phyloP scores from a whole-genome alignment of 2,888 invertebrate genomes.

The Nephrotoma flavescens region DNA sequence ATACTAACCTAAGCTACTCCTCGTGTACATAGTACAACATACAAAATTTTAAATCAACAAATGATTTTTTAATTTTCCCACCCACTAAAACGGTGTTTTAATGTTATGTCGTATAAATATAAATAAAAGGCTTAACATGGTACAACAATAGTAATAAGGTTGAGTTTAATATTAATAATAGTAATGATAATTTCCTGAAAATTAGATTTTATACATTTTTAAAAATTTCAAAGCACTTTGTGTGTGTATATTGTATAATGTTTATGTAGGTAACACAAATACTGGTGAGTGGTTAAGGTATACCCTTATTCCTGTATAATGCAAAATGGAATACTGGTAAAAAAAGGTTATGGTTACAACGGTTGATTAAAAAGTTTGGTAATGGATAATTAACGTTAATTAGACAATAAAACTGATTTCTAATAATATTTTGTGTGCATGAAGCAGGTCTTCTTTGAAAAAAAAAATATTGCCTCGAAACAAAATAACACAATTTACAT shows the following conservation, averaged over 20 bases:
- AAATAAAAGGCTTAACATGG: not conserved
- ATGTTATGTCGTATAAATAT: not conserved
- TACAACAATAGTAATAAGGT: not conserved
- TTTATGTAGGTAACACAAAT: not conserved
- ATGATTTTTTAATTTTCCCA: not conserved
- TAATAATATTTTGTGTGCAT: not conserved
- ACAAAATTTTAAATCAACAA: not conserved
- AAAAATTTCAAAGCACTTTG: not conserved
- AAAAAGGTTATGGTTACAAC: not conserved
- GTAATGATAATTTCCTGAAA: not conserved
- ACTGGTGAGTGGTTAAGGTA: not conserved
- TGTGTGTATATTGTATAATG: too few relatives aligned
- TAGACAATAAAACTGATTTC: not conserved
- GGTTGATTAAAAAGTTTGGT: not conserved
- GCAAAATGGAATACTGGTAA: not conserved
- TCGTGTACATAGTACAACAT: not conserved
- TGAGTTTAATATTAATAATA: too few relatives aligned
- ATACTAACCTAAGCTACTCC: not conserved
- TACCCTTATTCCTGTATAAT: not conserved
- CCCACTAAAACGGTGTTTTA: not conserved
- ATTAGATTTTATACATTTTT: not conserved
- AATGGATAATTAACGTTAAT: not conserved
- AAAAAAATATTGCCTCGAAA: not conserved
- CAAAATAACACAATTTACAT: not conserved
- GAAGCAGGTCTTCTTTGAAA: too few relatives aligned